Evolutionary conservation across 2,888 invertebrate species (phyloP).

Genomic region (Caenorhabditis sp.): DNA sequence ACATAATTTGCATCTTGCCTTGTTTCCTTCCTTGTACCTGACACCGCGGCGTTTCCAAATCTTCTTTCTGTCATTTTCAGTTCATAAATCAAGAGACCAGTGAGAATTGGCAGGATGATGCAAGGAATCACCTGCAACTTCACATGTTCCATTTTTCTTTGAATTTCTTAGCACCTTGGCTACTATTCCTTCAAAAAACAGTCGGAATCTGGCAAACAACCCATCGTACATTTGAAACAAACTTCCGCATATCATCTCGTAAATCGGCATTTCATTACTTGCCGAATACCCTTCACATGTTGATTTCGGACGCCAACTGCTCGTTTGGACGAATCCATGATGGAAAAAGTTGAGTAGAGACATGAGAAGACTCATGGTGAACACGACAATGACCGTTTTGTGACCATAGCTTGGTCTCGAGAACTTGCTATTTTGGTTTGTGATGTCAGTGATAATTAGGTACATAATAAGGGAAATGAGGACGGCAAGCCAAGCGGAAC

Average conservation of each 20-base stretch:
- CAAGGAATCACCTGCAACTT: background rate
- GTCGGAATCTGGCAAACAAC: background rate
- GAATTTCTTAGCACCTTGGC: background rate
- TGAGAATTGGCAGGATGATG: background rate
- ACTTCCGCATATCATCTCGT: background rate
- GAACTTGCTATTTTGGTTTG: conserved; percentile 2
- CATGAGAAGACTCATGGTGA: background rate
- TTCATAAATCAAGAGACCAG: no score
- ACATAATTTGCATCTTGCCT: no score
- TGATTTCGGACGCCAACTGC: background rate
- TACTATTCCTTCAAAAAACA: background rate
- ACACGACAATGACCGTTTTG: background rate
- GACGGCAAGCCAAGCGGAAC: conserved; percentile 44
- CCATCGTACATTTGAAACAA: background rate
- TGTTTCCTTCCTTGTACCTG: no score
- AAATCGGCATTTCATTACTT: background rate
- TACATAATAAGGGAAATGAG: conserved; percentile 23
- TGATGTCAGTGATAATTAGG: conserved; percentile 23
- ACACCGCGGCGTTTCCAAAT: no score
- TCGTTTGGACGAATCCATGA: background rate
- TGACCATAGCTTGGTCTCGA: conserved; percentile 7
- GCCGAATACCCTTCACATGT: conserved; percentile 4
- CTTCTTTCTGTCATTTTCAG: no score
- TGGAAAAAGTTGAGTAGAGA: conserved; percentile 3
- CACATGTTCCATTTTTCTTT: no score